phyloP scores from a whole-genome alignment of 2,113 vertebrate genomes.

The Rhinolophus sinicus region DNA sequence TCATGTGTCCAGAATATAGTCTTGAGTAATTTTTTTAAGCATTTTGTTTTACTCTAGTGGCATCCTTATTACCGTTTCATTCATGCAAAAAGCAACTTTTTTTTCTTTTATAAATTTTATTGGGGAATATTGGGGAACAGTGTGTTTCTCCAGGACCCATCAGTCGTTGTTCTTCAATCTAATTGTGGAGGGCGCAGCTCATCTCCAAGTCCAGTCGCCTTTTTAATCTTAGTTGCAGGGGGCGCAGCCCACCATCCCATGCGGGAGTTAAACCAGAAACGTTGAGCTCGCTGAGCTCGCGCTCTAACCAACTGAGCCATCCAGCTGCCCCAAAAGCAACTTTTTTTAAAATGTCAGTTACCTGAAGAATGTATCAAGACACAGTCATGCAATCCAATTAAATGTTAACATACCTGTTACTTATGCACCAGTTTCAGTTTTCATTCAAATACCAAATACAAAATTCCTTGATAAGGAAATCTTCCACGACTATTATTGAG shows the following conservation, averaged over 20 bases:
- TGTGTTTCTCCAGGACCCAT: too few relatives aligned
- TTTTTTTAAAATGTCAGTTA: not conserved
- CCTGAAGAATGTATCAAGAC: conserved; percentile 19
- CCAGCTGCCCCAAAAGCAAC: not conserved
- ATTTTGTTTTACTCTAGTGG: not conserved
- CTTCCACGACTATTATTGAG: not conserved
- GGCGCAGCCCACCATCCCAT: too few relatives aligned
- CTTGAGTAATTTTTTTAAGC: not conserved
- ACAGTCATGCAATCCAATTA: not conserved
- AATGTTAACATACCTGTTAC: not conserved
- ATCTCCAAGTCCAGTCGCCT: too few relatives aligned
- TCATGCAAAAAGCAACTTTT: not conserved
- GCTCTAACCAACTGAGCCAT: too few relatives aligned
- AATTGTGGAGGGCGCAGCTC: too few relatives aligned
- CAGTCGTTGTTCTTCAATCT: too few relatives aligned
- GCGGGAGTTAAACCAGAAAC: too few relatives aligned
- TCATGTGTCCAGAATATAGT: not conserved
- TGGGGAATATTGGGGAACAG: too few relatives aligned
- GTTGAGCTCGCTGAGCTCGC: too few relatives aligned
- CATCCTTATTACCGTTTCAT: not conserved
- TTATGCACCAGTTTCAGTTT: not conserved
- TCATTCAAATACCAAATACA: conserved; percentile 19
- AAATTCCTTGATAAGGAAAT: conserved; percentile 10
- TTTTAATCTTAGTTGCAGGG: too few relatives aligned
- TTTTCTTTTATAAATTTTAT: too few relatives aligned